Evolutionary conservation across 2,888 invertebrate genomes (phyloP), one percentile per base, ranked within the genome.

Genomic region (Philaethria dido): DNA sequence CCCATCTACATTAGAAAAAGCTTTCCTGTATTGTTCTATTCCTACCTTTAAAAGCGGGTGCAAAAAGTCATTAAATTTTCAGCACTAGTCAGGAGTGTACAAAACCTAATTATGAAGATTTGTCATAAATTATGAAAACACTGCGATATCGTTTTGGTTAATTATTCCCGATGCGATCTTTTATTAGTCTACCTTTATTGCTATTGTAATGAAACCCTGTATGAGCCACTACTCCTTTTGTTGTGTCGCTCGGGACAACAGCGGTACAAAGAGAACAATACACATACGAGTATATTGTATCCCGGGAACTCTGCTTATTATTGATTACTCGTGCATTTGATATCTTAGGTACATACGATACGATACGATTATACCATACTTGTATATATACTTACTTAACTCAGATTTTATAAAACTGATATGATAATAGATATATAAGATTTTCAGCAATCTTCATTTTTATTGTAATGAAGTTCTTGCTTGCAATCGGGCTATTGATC

Each of bases 401-500:
- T 39, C 9, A 33, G 8, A 20, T 13, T 16, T 52, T 5, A 16
- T 8, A 11, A 29, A 16, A 18, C 4, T 1, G 2, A 2, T 54
- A 18, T 22, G 16, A n/a, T 4, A 45, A 5, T 8, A 45, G n/a
- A 45, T 11, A 25, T 4, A 2, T 52, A 52, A 13, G 6, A 14
- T 33, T 54, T 14, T 44, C 1, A 50, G 20, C 9, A 66, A 69
- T 63, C 44, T 66, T 42, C 29, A 55, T 36, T 16, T 20, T 44
- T 36, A 18, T 50, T 36, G 18, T 67, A 64, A 68, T 77, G 74
- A 76, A 79, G 77, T 79, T 78, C 77, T 75, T 16, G 73, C 70
- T 60, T 62, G 70, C 72, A 66, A 71, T 75, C 68, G 61, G 66
- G 61, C 69, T 72, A 72, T 74, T 72, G 90, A 90, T 90, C 83